Conservation (phyloP, 2,113 vertebrate genomes). For the Marcusenius ussheri region DNA sequence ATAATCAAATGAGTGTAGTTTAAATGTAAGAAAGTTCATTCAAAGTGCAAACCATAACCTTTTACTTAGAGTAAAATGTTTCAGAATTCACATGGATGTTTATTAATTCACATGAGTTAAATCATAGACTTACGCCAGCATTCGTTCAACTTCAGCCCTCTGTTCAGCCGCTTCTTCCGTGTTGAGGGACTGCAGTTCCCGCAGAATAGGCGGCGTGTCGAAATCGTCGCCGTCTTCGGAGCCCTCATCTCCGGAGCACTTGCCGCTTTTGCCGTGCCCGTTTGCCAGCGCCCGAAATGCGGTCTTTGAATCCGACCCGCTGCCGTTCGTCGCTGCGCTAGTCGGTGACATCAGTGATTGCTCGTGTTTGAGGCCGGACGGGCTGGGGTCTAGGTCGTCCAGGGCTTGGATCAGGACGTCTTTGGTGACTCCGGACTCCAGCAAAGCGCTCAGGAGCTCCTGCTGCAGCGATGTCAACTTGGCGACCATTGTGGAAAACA, state of each 20-base stretch:
- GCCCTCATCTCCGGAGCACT: slow-evolving; percentile 86
- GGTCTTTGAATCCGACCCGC: slow-evolving; percentile 72
- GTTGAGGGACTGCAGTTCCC: slow-evolving; percentile 90
- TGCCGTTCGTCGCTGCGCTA: slow-evolving; percentile 51
- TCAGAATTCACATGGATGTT: not conserved
- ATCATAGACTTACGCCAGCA: slow-evolving; percentile 75
- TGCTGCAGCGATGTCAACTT: slow-evolving; percentile 91
- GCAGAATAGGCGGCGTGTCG: slow-evolving; percentile 90
- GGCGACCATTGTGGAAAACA: slow-evolving; percentile 86
- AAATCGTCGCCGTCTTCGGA: slow-evolving; percentile 96
- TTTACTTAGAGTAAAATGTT: not conserved
- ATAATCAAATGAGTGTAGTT: not conserved
- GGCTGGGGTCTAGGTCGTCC: slow-evolving; percentile 81
- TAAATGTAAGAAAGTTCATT: not conserved
- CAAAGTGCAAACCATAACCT: not conserved
- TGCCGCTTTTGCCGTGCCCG: slow-evolving; percentile 76
- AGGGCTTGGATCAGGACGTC: slow-evolving; percentile 84
- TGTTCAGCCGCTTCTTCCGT: slow-evolving; percentile 93
- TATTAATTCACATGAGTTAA: not conserved
- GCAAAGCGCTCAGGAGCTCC: slow-evolving; percentile 85
- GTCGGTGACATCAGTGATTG: slow-evolving; percentile 82
- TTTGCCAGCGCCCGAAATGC: slow-evolving; percentile 82
- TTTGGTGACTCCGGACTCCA: slow-evolving; percentile 84
- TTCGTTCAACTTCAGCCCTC: slow-evolving; percentile 87
- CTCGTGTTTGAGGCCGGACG: slow-evolving; percentile 72